Evolutionary conservation across 2,888 invertebrate genomes (phyloP).

Genomic region (Exocentrus adspersus): DNA sequence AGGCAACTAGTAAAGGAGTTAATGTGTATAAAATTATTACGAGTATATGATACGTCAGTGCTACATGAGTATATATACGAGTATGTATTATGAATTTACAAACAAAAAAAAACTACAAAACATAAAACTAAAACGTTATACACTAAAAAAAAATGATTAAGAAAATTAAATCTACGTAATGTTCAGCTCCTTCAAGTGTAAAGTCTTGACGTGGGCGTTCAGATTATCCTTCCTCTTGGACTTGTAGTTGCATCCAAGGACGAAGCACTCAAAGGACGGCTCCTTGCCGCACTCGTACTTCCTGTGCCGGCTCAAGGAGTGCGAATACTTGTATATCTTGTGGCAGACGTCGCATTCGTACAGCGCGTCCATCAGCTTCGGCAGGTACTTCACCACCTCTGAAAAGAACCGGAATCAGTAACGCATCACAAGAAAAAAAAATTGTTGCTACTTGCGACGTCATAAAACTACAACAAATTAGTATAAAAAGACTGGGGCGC

Average conservation of each 20-base stretch:
- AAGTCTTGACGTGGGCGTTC: conserved; percentile 49
- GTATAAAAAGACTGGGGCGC: too few species aligned
- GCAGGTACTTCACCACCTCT: conserved; percentile 20
- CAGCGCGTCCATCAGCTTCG: conserved; percentile 3
- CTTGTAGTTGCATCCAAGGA: conserved; percentile 49
- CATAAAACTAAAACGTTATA: too few species aligned
- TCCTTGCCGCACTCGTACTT: conserved; percentile 55
- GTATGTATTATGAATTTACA: too few species aligned
- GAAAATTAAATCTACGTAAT: conserved; percentile 47
- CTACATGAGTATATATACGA: too few species aligned
- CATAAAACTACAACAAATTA: too few species aligned
- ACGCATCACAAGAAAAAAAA: too few species aligned
- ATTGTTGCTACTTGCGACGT: too few species aligned
- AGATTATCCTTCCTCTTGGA: conserved; percentile 54
- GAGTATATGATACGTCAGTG: too few species aligned
- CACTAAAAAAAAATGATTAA: background rate
- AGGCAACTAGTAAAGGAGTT: too few species aligned
- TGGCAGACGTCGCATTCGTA: conserved; percentile 47
- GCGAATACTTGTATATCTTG: conserved; percentile 53
- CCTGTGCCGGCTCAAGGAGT: conserved; percentile 51
- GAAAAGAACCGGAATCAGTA: background rate
- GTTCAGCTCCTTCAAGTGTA: conserved; percentile 46
- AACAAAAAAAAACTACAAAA: background rate
- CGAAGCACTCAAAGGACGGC: conserved; percentile 50
- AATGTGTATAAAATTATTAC: too few species aligned